Conservation (phyloP, 1,140 invertebrate species). For the Caerostris darwini region DNA sequence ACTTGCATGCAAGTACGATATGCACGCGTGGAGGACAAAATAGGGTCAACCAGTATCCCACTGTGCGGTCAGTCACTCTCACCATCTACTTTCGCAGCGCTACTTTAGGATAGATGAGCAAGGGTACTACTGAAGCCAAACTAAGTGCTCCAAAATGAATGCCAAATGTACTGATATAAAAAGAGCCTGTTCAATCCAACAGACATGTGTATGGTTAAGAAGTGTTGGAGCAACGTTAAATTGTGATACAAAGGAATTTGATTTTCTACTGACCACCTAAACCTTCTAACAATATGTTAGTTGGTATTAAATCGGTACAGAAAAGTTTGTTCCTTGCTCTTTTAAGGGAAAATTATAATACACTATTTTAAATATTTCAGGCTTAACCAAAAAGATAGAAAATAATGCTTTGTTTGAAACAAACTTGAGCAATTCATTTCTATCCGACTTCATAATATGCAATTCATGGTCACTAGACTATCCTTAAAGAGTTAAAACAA, state of each 20-base stretch:
- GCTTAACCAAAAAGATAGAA: conserved; percentile 58
- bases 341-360: conserved; percentile 61
- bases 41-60: not conserved
- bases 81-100: not conserved
- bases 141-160: conserved; percentile 16
- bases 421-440: conserved; percentile 44
- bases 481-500: conserved; percentile 54
- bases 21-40: conserved; percentile 56
- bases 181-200: conserved; percentile 6
- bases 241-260: not conserved
- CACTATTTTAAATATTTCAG: conserved; percentile 6
- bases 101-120: conserved; percentile 21
- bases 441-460: conserved; percentile 32
- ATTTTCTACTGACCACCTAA: not conserved
- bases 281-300: not conserved
- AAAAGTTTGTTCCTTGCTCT: conserved; percentile 76
- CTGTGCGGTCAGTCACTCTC: conserved; percentile 25
- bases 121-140: not conserved
- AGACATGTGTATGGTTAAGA: conserved; percentile 18
- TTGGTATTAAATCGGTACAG: conserved; percentile 1
- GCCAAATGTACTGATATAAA: conserved; percentile 26
- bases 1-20: conserved; percentile 64
- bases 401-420: conserved; percentile 18
- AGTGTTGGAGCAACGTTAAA: not conserved
- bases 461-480: conserved; percentile 33